Evolutionary conservation across 2,797 vertebrate species (phyloP).

Genomic region (Poeciliopsis infans): DNA sequence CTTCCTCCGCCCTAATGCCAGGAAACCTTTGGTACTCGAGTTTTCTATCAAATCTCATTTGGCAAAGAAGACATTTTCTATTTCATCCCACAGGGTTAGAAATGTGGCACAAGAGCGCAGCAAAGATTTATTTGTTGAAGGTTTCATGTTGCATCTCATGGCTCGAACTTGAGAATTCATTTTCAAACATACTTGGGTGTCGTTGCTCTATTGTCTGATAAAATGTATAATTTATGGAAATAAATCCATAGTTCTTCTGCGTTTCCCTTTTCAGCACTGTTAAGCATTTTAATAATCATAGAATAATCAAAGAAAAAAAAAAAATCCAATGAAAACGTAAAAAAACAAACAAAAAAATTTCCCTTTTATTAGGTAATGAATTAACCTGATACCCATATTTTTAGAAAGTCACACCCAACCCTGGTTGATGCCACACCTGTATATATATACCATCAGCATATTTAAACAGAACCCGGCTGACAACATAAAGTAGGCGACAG

Average conservation of each 20-base stretch:
- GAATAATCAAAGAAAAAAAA: neutral
- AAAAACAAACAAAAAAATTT: too few species aligned
- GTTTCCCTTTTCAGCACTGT: neutral
- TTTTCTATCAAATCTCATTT: constrained; percentile 30
- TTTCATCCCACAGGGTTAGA: constrained; percentile 33
- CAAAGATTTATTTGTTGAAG: constrained; percentile 39
- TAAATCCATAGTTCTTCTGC: neutral
- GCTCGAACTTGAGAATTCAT: constrained; percentile 14
- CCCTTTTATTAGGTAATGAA: neutral
- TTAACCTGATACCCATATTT: neutral
- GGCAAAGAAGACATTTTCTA: constrained; percentile 18
- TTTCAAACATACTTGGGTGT: constrained; percentile 15
- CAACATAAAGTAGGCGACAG: too few species aligned
- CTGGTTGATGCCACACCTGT: neutral
- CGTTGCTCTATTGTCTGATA: neutral
- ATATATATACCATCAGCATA: neutral
- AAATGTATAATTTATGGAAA: neutral
- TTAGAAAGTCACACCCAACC: neutral
- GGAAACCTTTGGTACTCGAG: constrained; percentile 34
- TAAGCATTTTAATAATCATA: neutral
- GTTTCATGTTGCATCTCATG: constrained; percentile 42
- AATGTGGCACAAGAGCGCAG: constrained; percentile 17
- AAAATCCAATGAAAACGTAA: neutral
- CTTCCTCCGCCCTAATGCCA: constrained; percentile 24
- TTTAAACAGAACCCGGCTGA: neutral